Conservation (phyloP, 2,113 vertebrate genomes). For the Podiceps cristatus region DNA sequence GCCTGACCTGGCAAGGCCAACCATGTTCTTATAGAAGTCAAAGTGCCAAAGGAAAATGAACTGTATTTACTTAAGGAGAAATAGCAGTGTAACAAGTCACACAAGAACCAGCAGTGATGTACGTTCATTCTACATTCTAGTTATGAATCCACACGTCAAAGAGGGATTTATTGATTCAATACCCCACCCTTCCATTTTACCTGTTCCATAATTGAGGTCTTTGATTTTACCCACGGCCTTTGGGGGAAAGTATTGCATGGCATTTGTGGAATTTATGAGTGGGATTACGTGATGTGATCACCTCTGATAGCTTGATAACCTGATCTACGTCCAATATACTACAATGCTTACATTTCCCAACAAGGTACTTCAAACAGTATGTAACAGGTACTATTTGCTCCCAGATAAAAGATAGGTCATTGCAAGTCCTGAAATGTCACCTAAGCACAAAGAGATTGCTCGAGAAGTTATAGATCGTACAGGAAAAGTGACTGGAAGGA, state of each 20-base stretch:
- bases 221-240: background rate
- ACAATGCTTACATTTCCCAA: background rate
- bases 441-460: background rate
- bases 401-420: slow-evolving; percentile 36
- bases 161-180: background rate
- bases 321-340: background rate
- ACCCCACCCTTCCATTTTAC: background rate
- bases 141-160: background rate
- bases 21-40: background rate
- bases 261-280: background rate
- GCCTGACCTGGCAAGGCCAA: background rate
- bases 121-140: background rate
- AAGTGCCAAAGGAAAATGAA: background rate
- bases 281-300: background rate
- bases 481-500: background rate
- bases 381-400: background rate
- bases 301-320: background rate
- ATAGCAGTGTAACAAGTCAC: background rate
- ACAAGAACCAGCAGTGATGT: background rate
- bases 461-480: background rate
- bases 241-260: background rate
- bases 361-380: background rate
- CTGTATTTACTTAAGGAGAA: background rate
- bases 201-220: background rate
- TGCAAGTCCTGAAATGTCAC: background rate